Evolutionary conservation across 2,888 invertebrate species (phyloP).

Genomic region (Cerceris rybyensis): DNA sequence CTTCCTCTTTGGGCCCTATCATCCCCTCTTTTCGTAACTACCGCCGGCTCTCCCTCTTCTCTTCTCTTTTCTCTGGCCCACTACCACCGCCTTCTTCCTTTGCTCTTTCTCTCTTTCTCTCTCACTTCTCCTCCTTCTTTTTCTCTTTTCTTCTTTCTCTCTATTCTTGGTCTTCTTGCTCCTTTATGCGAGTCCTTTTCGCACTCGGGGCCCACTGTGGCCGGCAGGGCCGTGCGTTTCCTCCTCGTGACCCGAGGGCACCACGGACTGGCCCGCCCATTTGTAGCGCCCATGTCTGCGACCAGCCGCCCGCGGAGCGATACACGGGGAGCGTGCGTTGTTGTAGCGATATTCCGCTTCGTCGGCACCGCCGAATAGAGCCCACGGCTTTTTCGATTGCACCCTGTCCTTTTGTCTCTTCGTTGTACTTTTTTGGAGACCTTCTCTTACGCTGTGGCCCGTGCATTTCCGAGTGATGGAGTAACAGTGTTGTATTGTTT

Average conservation of each 20-base stretch:
- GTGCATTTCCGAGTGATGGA: background rate
- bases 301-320: slow-evolving; percentile 77
- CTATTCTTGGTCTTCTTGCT: slow-evolving; percentile 47
- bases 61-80: slow-evolving; percentile 9
- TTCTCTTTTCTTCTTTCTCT: slow-evolving; percentile 46
- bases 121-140: slow-evolving; percentile 21
- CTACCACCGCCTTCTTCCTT: slow-evolving; percentile 6
- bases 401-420: slow-evolving; percentile 30
- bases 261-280: slow-evolving; percentile 77
- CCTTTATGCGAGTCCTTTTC: slow-evolving; percentile 52
- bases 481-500: background rate
- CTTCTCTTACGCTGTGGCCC: background rate
- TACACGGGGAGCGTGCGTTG: slow-evolving; percentile 64
- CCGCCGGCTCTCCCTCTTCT: slow-evolving; percentile 15
- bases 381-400: slow-evolving; percentile 37
- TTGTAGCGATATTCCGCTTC: slow-evolving; percentile 44
- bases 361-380: slow-evolving; percentile 39
- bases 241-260: slow-evolving; percentile 77
- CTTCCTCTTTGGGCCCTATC: slow-evolving; percentile 32
- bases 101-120: slow-evolving; percentile 14
- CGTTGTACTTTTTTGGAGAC: slow-evolving; percentile 14
- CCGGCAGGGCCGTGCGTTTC: slow-evolving; percentile 73
- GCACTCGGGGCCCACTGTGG: slow-evolving; percentile 58
- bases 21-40: slow-evolving; percentile 38
- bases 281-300: slow-evolving; percentile 79